Evolutionary conservation across 2,888 invertebrate genomes (phyloP).

Genomic region (Xanthorhoe spadicearia): DNA sequence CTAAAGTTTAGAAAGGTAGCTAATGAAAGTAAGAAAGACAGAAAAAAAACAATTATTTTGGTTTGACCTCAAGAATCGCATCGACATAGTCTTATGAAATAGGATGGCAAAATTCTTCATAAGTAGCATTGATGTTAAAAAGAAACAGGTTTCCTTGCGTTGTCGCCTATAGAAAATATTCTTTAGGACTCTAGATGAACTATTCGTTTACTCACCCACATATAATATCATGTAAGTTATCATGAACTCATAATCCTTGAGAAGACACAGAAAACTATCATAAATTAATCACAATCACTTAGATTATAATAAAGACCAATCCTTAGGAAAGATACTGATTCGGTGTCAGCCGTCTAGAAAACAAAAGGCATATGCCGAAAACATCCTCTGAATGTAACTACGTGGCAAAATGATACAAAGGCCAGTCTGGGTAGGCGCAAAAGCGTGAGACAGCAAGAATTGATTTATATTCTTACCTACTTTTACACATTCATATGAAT

Average conservation of each 20-base stretch:
- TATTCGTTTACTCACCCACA: too few species aligned
- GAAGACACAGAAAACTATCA: background rate
- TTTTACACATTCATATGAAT: background rate
- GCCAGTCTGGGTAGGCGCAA: conserved; percentile 1
- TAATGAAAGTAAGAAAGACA: too few species aligned
- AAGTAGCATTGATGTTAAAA: background rate
- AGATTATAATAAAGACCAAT: background rate
- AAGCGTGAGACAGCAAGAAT: conserved; percentile 3
- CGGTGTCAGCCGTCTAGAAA: background rate
- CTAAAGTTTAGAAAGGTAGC: background rate
- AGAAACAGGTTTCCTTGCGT: background rate
- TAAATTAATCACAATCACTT: background rate
- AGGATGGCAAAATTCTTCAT: background rate
- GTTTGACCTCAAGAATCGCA: too few species aligned
- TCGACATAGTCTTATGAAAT: too few species aligned
- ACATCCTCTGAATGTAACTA: background rate
- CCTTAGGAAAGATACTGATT: background rate
- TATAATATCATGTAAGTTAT: too few species aligned
- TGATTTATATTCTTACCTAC: background rate
- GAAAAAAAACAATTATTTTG: too few species aligned
- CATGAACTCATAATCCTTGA: too few species aligned
- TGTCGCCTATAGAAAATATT: background rate
- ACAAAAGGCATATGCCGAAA: background rate
- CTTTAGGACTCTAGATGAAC: too few species aligned
- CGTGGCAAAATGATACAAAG: conserved; percentile 15